Evolutionary conservation across 2,113 vertebrate species (phyloP).

Genomic region (Diadophis punctatus): DNA sequence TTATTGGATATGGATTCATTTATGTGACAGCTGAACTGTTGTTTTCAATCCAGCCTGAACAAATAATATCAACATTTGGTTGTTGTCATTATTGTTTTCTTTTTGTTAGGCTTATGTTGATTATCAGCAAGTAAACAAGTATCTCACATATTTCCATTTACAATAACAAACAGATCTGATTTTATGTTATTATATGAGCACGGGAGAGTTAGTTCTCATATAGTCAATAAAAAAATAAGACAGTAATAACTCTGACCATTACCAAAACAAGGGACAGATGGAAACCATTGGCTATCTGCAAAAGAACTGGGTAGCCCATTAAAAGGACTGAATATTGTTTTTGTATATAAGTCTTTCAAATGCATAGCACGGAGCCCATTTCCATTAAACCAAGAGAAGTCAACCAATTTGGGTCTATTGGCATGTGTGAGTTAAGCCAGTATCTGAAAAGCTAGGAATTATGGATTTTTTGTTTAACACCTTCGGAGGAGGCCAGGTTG

Average conservation of each 20-base stretch:
- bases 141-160: neutral
- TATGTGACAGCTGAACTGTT: neutral
- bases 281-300: neutral
- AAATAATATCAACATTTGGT: neutral
- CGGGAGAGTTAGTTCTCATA: neutral
- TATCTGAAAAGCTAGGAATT: neutral
- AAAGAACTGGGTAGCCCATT: neutral
- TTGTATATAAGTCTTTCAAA: neutral
- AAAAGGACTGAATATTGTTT: neutral
- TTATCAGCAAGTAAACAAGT: neutral
- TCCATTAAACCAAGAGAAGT: neutral
- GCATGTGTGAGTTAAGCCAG: too few species aligned
- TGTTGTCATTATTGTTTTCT: neutral
- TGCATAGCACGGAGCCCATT: neutral
- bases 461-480: neutral
- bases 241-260: neutral
- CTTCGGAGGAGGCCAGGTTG: neutral
- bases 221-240: neutral
- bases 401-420: neutral
- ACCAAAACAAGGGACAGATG: neutral
- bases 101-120: neutral
- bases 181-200: neutral
- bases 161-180: neutral
- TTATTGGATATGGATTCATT: neutral
- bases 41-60: neutral